Evolutionary conservation across 1,140 invertebrate species (phyloP).

Genomic region (Schlechtendalia chinensis): DNA sequence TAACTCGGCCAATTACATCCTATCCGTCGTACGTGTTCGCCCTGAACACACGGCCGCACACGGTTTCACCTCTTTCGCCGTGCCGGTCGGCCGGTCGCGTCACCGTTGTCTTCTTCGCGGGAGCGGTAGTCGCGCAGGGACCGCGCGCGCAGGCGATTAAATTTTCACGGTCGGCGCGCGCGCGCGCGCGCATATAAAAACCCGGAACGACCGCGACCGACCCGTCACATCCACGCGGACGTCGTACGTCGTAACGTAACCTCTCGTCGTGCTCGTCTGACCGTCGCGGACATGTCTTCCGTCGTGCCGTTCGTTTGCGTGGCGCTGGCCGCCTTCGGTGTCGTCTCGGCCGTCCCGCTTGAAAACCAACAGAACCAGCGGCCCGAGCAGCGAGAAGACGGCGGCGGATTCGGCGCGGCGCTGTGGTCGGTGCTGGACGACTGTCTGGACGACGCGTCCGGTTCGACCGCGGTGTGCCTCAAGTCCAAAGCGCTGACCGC

Average conservation of each 20-base stretch:
- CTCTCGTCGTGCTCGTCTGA: too few relatives aligned
- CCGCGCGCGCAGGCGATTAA: not conserved
- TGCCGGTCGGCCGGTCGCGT: not conserved
- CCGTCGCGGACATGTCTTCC: too few relatives aligned
- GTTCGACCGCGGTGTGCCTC: conserved; percentile 3
- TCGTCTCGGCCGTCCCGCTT: not conserved
- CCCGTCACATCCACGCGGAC: conserved; percentile 1
- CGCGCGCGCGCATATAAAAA: not conserved
- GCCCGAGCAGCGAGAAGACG: not conserved
- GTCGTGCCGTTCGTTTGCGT: not conserved
- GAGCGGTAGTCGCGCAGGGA: not conserved
- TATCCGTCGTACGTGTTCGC: too few relatives aligned
- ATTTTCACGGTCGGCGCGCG: conserved; percentile 16
- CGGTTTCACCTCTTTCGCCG: conserved; percentile 5
- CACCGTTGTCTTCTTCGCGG: not conserved
- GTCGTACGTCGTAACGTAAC: too few relatives aligned
- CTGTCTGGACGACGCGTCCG: conserved; percentile 10
- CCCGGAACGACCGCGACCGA: not conserved
- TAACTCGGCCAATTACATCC: too few relatives aligned
- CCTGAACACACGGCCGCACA: not conserved
- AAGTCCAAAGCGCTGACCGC: conserved; percentile 23
- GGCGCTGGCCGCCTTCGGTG: not conserved
- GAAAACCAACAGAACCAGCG: not conserved
- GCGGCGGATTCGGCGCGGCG: not conserved
- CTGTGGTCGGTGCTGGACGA: conserved; percentile 41